A percentile compares a stretch with the other conserved stretches of the same genome.
Conservation (phyloP, 1,140 invertebrate species). For the Drosophila albomicans region DNA sequence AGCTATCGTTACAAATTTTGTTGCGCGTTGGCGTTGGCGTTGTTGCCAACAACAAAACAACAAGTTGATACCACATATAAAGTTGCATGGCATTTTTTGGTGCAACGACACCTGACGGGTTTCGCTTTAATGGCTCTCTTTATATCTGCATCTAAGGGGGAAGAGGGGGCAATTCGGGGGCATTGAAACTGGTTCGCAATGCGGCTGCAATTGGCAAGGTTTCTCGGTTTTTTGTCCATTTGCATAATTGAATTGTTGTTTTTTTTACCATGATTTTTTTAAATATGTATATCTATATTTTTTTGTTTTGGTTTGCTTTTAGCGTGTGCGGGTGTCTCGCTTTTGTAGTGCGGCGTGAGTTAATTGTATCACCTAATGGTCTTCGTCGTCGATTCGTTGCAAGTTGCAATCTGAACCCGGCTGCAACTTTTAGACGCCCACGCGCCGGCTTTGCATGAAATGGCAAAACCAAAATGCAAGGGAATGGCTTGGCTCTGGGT, state of each 20-base stretch:
- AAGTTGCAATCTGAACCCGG: constrained; percentile 27
- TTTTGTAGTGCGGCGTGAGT: constrained; percentile 24
- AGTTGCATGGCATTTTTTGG: constrained; percentile 20
- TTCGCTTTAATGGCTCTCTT: constrained; percentile 7
- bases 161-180: too few species aligned
- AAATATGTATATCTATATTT: background rate
- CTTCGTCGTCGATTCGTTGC: constrained; percentile 31
- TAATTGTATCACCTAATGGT: constrained; percentile 67
- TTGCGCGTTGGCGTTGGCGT: constrained; percentile 25
- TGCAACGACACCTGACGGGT: constrained; percentile 41
- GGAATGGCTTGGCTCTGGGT: constrained; percentile 6
- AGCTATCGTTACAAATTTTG: constrained; percentile 19
- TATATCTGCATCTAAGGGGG: background rate
- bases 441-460: constrained; percentile 4
- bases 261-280: background rate
- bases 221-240: constrained; percentile 35
- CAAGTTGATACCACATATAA: background rate
- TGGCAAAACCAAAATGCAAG: constrained; percentile 8
- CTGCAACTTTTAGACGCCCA: constrained; percentile 27
- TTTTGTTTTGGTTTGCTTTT: background rate
- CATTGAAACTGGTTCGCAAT: constrained; percentile 41
- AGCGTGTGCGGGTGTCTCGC: constrained; percentile 18
- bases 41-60: background rate
- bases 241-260: constrained; percentile 51
- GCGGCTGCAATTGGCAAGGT: constrained; percentile 38